Conservation (phyloP, 2,797 vertebrate genomes). For the Oreortyx pictus region DNA sequence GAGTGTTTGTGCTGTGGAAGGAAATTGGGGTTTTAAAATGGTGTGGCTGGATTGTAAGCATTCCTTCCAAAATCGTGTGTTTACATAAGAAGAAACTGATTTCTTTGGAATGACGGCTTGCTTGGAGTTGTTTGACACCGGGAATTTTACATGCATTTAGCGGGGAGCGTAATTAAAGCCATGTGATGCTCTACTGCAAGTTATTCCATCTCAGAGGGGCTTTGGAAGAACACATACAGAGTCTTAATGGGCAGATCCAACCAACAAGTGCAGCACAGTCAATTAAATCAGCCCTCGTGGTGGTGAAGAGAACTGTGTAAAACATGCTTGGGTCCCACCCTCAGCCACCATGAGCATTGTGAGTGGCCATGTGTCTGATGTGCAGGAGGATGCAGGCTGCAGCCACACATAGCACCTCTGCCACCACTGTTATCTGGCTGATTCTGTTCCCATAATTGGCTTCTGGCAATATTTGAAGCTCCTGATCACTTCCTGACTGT, state of each 20-base stretch:
- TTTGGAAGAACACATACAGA: conserved; percentile 26
- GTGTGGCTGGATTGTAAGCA: conserved; percentile 25
- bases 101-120: conserved; percentile 51
- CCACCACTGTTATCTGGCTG: neutral
- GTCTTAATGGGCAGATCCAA: conserved; percentile 28
- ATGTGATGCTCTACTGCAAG: conserved; percentile 26
- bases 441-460: rapidly evolving
- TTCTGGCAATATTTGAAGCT: neutral
- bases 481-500: neutral
- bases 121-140: neutral
- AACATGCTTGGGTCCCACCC: too few relatives aligned
- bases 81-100: conserved; percentile 56
- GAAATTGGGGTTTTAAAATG: conserved; percentile 27
- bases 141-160: conserved; percentile 34
- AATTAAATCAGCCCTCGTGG: conserved; percentile 24
- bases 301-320: conserved; percentile 22
- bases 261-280: neutral
- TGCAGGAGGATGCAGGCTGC: neutral
- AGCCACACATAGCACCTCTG: neutral
- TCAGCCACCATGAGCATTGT: neutral
- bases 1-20: neutral
- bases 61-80: conserved; percentile 45
- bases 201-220: conserved; percentile 26
- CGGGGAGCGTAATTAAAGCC: conserved; percentile 69
- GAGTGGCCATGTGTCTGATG: too few relatives aligned